These are phyloP conservation scores for Melanostigma gelatinosum DNA, from an alignment of 2,113 vertebrate species.

Conservation along the genomic window DNA sequence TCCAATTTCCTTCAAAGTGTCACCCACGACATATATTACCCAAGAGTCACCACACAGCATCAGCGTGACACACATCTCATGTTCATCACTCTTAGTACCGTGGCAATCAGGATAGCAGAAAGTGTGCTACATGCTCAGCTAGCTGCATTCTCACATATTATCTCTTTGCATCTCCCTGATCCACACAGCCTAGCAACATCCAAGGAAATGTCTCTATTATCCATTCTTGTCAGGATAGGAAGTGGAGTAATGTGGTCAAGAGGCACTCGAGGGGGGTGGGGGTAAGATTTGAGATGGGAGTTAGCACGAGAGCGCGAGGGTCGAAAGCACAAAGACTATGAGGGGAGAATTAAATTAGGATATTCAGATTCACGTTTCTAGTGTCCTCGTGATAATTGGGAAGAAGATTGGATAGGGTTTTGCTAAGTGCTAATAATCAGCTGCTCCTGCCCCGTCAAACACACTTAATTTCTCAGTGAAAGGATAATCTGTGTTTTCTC, in stretches of 20 bases:
- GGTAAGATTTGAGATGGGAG: conserved; percentile 53
- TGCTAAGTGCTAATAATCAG: conserved; percentile 62
- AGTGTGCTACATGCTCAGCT: conserved; percentile 21
- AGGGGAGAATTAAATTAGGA: conserved; percentile 60
- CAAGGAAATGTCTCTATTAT: conserved; percentile 68
- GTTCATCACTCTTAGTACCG: conserved; percentile 48
- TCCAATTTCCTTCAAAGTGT: conserved; percentile 66
- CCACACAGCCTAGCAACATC: conserved; percentile 47
- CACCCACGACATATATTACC: conserved; percentile 59
- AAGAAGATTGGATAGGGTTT: conserved; percentile 54
- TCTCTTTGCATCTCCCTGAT: conserved; percentile 72
- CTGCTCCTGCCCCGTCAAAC: conserved; percentile 48
- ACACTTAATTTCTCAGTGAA: conserved; percentile 41
- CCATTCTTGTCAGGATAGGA: conserved; percentile 43
- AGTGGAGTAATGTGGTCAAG: conserved; percentile 70
- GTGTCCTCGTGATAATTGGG: conserved; percentile 67
- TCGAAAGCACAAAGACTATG: conserved; percentile 41
- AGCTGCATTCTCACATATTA: conserved; percentile 39
- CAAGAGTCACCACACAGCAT: conserved; percentile 37
- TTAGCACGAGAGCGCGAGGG: conserved; percentile 18
- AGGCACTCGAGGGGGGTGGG: conserved; percentile 57
- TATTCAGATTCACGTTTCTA: conserved; percentile 68
- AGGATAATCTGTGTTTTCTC: conserved; percentile 61
- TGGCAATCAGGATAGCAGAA: conserved; percentile 30
- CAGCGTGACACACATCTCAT: conserved; percentile 35